A percentile compares a stretch with the other conserved stretches of the same genome.
Conservation (phyloP, 2,797 vertebrate genomes). For the Phrynocephalus forsythii region DNA sequence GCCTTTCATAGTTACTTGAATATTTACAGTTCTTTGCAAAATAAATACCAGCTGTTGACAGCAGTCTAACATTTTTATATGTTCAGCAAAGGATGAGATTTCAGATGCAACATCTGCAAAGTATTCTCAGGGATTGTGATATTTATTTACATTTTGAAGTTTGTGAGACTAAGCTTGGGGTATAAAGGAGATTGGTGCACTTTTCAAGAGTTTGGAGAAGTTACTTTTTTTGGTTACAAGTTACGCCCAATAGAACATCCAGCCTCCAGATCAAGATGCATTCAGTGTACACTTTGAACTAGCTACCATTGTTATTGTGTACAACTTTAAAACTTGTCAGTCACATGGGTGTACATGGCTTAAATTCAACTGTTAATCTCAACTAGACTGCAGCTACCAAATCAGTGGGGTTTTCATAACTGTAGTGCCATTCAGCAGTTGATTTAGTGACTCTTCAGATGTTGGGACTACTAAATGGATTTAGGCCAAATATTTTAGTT, state of each 20-base stretch:
- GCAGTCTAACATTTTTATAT: slow-evolving; percentile 64
- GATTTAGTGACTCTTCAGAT: no score
- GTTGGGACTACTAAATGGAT: no score
- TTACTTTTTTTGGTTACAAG: no score
- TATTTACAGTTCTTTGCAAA: slow-evolving; percentile 19
- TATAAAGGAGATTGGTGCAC: neutral
- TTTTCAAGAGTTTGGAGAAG: neutral
- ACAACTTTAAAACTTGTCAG: no score
- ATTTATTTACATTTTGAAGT: slow-evolving; percentile 54
- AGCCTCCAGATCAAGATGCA: neutral
- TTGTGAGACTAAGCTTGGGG: slow-evolving; percentile 26
- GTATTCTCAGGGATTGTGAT: slow-evolving; percentile 38
- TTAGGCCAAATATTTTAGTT: no score
- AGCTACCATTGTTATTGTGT: neutral
- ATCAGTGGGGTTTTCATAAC: no score
- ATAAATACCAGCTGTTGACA: slow-evolving; percentile 44
- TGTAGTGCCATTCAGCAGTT: no score
- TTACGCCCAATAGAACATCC: no score
- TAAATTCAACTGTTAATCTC: no score
- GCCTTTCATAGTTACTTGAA: slow-evolving; percentile 38
- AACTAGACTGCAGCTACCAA: no score
- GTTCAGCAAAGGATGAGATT: slow-evolving; percentile 30
- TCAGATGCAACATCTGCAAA: slow-evolving; percentile 36
- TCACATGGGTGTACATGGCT: no score
- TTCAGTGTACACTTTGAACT: neutral